Evolutionary conservation across 2,797 vertebrate species (phyloP), one percentile per base, ranked within the genome.

Genomic region (Epinephelus awoara): DNA sequence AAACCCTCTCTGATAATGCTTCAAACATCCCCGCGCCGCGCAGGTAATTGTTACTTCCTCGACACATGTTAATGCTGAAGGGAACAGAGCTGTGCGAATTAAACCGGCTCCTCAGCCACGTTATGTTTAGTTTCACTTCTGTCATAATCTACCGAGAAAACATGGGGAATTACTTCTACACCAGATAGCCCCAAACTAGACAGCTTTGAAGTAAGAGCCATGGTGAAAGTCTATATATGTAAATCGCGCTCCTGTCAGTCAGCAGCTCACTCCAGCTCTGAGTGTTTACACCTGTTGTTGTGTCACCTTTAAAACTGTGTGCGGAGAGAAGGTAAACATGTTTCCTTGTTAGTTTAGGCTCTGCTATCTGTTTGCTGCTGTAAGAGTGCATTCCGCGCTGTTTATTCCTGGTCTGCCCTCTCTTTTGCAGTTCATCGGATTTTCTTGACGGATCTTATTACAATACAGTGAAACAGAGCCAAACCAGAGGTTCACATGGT

Each of bases 221-320:
- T 23, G 5, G 21, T 44, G 18, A 78, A 62, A 72, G 34, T 55
- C n/a, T 23, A 4, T 77, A 64, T 62, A 34, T 27, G 18, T 67
- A 49, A 65, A 67, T 40, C 10, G 25, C 75, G 34, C 10, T 5
- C 42, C 29, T 50, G 51, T 44, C 75, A 70, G 55, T 79, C 64
- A 65, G 29, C 47, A 75, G 9, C 46, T 75, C 40, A 72, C 46
- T 62, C 8, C 9, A 47, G 10, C 9, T 0, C 34, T 18, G 21
- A 51, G 23, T 18, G 13, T 68, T 52, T 38, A 50, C 57, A 58
- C 4, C 46, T 58, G 21, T 49, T 71, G 12, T 40, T 2, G 10
- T 64, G 42, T 47, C 63, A 25, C 17, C 21, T 42, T 69, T 59
- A 14, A 52, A 65, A 42, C 2, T 23, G 23, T 71, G 21, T 46